Conservation (phyloP, 2,888 invertebrate species). For the Aphodius granarius region DNA sequence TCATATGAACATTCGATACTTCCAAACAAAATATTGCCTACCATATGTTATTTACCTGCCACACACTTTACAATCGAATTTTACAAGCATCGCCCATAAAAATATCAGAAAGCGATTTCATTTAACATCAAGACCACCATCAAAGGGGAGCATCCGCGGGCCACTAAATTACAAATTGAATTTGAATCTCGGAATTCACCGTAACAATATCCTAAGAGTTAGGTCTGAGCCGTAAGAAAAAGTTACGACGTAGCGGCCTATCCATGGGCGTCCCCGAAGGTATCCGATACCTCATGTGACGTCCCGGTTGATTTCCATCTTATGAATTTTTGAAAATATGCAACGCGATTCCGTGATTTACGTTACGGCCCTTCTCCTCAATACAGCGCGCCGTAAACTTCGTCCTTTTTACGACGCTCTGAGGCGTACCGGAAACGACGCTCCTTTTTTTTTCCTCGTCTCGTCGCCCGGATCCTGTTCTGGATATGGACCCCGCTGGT, state of each 20-base stretch:
- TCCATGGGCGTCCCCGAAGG: neutral
- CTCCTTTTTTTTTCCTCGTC: neutral
- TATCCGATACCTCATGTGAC: neutral
- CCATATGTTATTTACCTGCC: no score
- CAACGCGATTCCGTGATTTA: neutral
- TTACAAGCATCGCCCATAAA: neutral
- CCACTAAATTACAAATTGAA: neutral
- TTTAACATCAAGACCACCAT: neutral
- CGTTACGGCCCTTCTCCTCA: neutral
- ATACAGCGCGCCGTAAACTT: neutral
- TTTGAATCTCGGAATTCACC: neutral
- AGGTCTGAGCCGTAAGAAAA: neutral
- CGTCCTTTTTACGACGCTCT: neutral
- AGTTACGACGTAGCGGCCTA: neutral
- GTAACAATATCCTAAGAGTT: neutral
- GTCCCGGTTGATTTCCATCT: neutral
- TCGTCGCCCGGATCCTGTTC: neutral
- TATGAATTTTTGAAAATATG: neutral
- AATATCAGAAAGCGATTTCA: neutral
- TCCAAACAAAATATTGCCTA: no score
- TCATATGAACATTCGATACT: no score
- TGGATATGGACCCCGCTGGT: neutral
- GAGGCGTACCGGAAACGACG: neutral
- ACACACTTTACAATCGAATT: neutral
- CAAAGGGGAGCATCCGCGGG: no score